A percentile compares a stretch with the other conserved stretches of the same genome.
These are phyloP conservation scores for Pluvialis apricaria DNA, from an alignment of 2,113 vertebrate genomes.

Conservation along the genomic window DNA sequence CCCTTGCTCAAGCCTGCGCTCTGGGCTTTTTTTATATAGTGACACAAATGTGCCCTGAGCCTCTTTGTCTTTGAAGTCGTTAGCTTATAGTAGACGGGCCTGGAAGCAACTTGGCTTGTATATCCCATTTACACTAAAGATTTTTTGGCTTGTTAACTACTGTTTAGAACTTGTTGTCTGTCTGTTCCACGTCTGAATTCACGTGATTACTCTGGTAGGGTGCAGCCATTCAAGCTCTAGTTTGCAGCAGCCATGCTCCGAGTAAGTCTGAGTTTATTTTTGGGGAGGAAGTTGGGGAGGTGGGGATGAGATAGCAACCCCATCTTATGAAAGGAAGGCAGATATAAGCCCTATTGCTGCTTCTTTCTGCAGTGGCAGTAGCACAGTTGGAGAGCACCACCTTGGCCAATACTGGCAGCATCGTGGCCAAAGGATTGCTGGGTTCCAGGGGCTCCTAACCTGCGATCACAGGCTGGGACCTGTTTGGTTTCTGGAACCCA, in stretches of 20 bases:
- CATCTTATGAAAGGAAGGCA: background rate
- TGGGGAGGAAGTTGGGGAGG: background rate
- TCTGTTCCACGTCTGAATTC: background rate
- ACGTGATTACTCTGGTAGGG: background rate
- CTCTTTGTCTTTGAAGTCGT: background rate
- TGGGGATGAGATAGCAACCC: background rate
- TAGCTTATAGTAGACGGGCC: background rate
- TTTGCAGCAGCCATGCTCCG: background rate
- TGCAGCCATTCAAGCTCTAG: background rate
- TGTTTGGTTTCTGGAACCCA: background rate
- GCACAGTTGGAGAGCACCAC: background rate
- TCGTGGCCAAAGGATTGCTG: background rate
- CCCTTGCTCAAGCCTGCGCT: background rate
- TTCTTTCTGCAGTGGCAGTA: background rate
- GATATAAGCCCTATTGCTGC: background rate
- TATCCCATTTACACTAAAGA: background rate
- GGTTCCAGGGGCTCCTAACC: background rate
- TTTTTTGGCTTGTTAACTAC: background rate
- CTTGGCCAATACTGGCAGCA: background rate
- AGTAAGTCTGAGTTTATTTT: background rate
- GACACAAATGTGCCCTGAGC: background rate
- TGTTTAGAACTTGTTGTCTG: background rate
- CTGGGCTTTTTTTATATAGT: background rate
- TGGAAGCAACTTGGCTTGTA: background rate
- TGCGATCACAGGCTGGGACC: fast-evolving